Evolutionary conservation across 2,888 invertebrate genomes (phyloP).

Genomic region (Eupelmus urozonus): DNA sequence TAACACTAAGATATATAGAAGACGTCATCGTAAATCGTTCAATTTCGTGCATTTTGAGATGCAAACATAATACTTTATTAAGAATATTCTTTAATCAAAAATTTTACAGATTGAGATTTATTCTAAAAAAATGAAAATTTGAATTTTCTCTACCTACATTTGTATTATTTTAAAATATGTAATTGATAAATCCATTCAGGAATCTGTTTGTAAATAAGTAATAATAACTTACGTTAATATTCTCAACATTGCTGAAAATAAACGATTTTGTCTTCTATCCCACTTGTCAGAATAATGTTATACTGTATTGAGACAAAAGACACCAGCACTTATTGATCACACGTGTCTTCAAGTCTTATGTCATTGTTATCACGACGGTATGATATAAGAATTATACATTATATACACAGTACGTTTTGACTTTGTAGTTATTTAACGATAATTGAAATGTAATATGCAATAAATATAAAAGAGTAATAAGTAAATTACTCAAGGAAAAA

Average conservation of each 20-base stretch:
- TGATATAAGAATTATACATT: conserved; percentile 51
- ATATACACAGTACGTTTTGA: conserved; percentile 60
- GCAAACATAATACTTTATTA: not conserved
- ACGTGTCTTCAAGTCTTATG: conserved; percentile 45
- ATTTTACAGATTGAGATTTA: not conserved
- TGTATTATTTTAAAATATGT: not conserved
- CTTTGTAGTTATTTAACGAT: conserved; percentile 63
- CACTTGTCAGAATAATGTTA: conserved; percentile 37
- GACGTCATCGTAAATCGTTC: not conserved
- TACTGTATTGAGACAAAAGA: conserved; percentile 37
- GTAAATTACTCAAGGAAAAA: conserved; percentile 64
- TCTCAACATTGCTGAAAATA: conserved; percentile 17
- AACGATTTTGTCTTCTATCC: conserved; percentile 20
- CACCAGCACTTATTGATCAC: conserved; percentile 44
- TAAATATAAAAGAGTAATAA: conserved; percentile 69
- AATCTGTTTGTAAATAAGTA: too few relatives aligned
- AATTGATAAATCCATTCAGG: too few relatives aligned
- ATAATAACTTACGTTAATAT: not conserved
- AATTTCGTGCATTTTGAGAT: conserved; percentile 16
- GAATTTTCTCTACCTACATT: not conserved
- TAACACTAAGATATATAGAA: conserved; percentile 37
- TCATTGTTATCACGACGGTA: conserved; percentile 48
- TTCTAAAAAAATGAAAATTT: not conserved
- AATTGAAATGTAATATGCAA: conserved; percentile 64
- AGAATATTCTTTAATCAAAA: not conserved